Evolutionary conservation across 2,113 vertebrate species (phyloP), one percentile per base, ranked within the genome.

Genomic region (Apodemus speciosus): DNA sequence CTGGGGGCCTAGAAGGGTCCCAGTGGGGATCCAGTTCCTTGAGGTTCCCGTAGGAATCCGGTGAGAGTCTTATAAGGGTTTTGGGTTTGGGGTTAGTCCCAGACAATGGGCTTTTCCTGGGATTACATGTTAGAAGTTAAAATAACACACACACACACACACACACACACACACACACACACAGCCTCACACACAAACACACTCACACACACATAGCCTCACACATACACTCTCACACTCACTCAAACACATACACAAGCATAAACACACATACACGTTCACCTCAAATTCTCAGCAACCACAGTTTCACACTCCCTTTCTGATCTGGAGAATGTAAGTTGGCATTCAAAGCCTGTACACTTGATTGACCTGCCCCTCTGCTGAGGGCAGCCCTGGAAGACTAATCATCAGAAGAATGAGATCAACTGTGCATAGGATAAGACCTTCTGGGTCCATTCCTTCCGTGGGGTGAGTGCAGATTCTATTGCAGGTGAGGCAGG

Each of bases 331-430:
- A 80, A 15, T 20, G 0, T 13, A 66, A 20, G 18, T 11, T 32
- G 35, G 8, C 84, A 6, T 11, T 20, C 16, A 32, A 23, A 62
- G 38, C 2, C 38, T 6, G 1, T n/a, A 49, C 35, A 38, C 73
- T 5, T 85, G 51, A 20, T n/a, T 51, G 62, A 30, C 68, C 11
- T 4, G 60, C 40, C n/a, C 18, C 15, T 13, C 35, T 43, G 4
- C 60, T 30, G 0, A 14, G 72, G 30, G 3, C 9, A 75, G 69
- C 20, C 62, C 15, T 0, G 43, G 25, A 35, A 60, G 9, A 40
- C 18, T 2, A 11, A 58, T n/a, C 46, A 2, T 51, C 3, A 7
- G 0, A 0, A 20, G 4, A 35, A n/a, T 4, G 2, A 51, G 9
- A 69, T 38, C 0, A 2, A 11, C 38, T 18, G 20, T 16, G 16